Conservation (phyloP, 1,140 invertebrate species). For the Ips nitidus region DNA sequence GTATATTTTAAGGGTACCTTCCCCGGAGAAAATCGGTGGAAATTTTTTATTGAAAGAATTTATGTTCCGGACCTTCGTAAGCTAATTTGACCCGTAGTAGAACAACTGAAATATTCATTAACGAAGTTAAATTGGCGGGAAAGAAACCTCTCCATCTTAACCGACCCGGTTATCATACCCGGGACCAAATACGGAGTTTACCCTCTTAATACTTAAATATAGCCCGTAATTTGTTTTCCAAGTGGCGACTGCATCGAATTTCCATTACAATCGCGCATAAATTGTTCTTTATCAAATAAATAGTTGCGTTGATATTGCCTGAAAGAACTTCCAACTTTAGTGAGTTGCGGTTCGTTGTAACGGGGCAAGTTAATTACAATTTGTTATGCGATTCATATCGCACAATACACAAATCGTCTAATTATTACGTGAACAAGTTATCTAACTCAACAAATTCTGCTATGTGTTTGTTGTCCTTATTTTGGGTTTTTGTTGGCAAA, state of each 20-base stretch:
- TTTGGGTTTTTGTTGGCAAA: no score
- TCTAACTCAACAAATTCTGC: no score
- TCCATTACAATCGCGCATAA: conserved; percentile 11
- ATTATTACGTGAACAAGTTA: no score
- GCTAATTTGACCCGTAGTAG: not conserved
- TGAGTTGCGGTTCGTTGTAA: not conserved
- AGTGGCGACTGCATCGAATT: conserved; percentile 13
- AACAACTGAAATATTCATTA: no score
- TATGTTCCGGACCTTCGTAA: not conserved
- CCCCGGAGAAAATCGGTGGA: not conserved
- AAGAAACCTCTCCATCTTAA: no score
- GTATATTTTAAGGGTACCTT: conserved; percentile 6
- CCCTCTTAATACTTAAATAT: conserved; percentile 6
- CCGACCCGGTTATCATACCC: no score
- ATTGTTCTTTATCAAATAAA: conserved; percentile 13
- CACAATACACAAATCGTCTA: no score
- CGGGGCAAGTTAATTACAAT: not conserved
- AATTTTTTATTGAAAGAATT: not conserved
- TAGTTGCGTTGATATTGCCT: conserved; percentile 6
- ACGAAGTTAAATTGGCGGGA: no score
- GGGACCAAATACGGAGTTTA: not conserved
- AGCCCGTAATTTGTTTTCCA: conserved; percentile 5
- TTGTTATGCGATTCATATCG: not conserved
- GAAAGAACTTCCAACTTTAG: not conserved
- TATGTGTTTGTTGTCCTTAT: no score